A percentile compares a stretch with the other conserved stretches of the same genome.
These are phyloP conservation scores for Musca vetustissima DNA, from an alignment of 1,140 invertebrate genomes.

Conservation along the genomic window DNA sequence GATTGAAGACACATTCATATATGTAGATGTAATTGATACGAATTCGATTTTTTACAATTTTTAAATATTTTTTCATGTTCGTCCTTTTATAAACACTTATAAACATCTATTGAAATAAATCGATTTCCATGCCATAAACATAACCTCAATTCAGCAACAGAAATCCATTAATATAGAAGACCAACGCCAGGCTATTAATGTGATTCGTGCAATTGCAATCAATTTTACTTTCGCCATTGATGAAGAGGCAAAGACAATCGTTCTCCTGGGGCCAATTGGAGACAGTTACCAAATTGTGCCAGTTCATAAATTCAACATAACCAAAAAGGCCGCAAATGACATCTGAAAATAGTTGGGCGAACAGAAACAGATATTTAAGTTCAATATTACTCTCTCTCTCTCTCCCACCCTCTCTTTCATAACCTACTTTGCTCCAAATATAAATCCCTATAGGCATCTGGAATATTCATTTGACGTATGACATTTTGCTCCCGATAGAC, in stretches of 20 bases:
- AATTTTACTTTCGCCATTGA: slow-evolving; percentile 24
- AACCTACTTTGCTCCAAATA: slow-evolving; percentile 49
- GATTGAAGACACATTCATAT: too few relatives aligned
- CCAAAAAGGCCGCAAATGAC: slow-evolving; percentile 47
- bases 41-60: too few relatives aligned
- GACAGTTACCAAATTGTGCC: slow-evolving; percentile 46
- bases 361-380: too few relatives aligned
- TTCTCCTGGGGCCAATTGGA: slow-evolving; percentile 39
- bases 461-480: slow-evolving; percentile 38
- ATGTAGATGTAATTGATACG: too few relatives aligned
- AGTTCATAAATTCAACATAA: slow-evolving; percentile 49
- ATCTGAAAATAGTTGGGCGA: slow-evolving; percentile 28
- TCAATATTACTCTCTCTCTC: too few relatives aligned
- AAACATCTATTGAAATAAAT: too few relatives aligned
- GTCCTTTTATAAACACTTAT: too few relatives aligned
- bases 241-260: slow-evolving; percentile 22
- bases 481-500: slow-evolving; percentile 45
- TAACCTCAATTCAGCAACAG: slow-evolving; percentile 38
- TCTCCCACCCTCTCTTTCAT: too few relatives aligned
- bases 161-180: slow-evolving; percentile 43
- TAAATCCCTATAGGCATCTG: slow-evolving; percentile 41
- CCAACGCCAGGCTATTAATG: slow-evolving; percentile 43
- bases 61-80: too few relatives aligned
- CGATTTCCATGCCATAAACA: too few relatives aligned
- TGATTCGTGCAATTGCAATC: slow-evolving; percentile 32